Evolutionary conservation across 92 coral and sea anemone genomes (phyloP), one percentile per base, ranked within the genome.

Genomic region (Pocillopora meandrina): DNA sequence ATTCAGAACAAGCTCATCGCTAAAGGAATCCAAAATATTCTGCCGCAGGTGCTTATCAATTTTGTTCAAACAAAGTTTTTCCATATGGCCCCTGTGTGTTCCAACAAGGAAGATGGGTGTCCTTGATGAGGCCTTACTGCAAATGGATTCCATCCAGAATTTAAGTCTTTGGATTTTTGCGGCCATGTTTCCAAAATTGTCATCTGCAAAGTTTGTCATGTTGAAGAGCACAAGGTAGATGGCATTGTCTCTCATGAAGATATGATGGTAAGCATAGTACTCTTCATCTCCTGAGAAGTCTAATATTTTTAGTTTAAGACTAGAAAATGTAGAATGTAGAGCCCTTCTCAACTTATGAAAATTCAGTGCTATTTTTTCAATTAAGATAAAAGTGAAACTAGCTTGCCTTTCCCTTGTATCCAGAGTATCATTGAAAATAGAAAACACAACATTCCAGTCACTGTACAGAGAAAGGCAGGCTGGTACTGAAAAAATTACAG

Each of bases 281-380:
- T 86, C 92, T 33, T 90, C 60, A 57, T 90, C 87, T 9, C 92
- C 92, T 52, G 90, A 78, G 76, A 90, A 87, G 88, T 90, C 93
- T 4, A 90, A 69, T 23, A 90, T 31, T 83, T 82, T 90, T 47
- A 90, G 31, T 65, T 90, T 90, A 59, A 86, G 70, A 17, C 68
- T 18, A 18, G 71, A 15, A 66, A 87, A 90, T 70, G 9, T 73
- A 3, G 63, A 56, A 14, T 90, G 70, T 23, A 90, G 87, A 35
- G 93, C 93, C n/a, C 8, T 47, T 61, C 84, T 87, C 68, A 90
- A 69, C 56, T 76, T 66, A 33, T 61, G 17, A 42, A 69, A 81
- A 56, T 81, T 81, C 23, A 81, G 1, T 35, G 68, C 6, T 14
- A 58, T 33, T 18, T 34, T 81, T 67, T 81, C 76, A 18, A 81